Evolutionary conservation across 2,113 vertebrate species (phyloP).

Genomic region (Chunga burmeisteri): DNA sequence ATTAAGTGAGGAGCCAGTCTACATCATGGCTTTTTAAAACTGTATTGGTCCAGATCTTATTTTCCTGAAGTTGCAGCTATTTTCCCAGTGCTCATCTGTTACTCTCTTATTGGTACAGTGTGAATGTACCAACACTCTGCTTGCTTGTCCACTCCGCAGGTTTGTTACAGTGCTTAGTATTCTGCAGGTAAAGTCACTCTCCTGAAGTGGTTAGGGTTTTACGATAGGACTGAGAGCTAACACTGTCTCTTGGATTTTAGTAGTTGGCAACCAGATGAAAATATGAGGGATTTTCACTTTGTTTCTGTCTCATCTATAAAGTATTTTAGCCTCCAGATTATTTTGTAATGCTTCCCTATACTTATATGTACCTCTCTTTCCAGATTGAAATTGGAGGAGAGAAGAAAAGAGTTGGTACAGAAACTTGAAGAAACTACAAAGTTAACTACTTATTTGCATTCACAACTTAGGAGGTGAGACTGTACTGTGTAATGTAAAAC

Average conservation of each 20-base stretch:
- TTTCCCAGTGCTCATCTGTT: background rate
- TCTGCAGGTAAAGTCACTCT: background rate
- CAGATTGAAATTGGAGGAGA: constrained; percentile 83
- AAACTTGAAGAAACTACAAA: constrained; percentile 84
- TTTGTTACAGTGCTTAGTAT: background rate
- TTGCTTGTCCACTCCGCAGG: background rate
- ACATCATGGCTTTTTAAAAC: background rate
- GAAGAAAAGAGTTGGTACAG: constrained; percentile 78
- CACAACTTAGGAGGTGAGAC: constrained; percentile 81
- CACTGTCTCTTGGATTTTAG: background rate
- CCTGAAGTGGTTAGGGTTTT: background rate
- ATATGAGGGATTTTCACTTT: background rate
- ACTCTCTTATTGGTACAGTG: background rate
- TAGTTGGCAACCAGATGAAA: background rate
- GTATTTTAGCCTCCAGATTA: background rate
- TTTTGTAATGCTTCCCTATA: background rate
- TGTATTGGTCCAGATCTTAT: background rate
- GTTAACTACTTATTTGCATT: constrained; percentile 81
- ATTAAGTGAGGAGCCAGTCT: background rate
- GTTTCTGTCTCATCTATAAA: background rate
- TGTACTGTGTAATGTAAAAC: background rate
- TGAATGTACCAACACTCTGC: background rate
- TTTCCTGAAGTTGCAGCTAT: background rate
- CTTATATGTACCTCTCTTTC: background rate
- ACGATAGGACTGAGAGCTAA: background rate